Evolutionary conservation across 2,888 invertebrate species (phyloP).

Genomic region (Pollenia angustigena): DNA sequence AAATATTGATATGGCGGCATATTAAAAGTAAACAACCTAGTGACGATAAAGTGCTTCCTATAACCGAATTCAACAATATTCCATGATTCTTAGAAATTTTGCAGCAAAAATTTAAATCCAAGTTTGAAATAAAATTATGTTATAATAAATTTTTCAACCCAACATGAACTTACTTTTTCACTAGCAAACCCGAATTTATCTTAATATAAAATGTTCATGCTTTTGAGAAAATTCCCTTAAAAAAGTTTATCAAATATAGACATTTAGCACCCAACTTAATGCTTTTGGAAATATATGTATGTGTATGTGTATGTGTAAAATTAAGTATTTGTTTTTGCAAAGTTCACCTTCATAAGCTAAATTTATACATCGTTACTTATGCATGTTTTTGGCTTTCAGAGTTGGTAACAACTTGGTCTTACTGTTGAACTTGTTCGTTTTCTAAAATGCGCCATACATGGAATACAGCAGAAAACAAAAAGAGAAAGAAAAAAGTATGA

Average conservation of each 20-base stretch:
- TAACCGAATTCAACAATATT: too few relatives aligned
- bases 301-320: not conserved
- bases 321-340: slow-evolving; percentile 40
- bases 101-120: too few relatives aligned
- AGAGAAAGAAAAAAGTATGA: slow-evolving; percentile 13
- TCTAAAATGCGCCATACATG: not conserved
- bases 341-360: slow-evolving; percentile 34
- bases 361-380: slow-evolving; percentile 35
- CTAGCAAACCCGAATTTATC: too few relatives aligned
- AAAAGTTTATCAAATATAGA: not conserved
- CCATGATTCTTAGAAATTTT: too few relatives aligned
- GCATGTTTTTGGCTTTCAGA: slow-evolving; percentile 22
- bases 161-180: too few relatives aligned
- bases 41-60: too few relatives aligned
- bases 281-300: not conserved
- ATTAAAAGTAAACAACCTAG: too few relatives aligned
- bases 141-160: too few relatives aligned
- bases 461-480: not conserved
- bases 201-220: too few relatives aligned
- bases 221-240: not conserved
- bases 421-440: slow-evolving; percentile 2
- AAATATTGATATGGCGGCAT: too few relatives aligned
- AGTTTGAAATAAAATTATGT: too few relatives aligned
- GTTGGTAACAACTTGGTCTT: slow-evolving; percentile 3
- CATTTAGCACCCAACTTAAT: not conserved